phyloP scores from a whole-genome alignment of 2,797 vertebrate genomes.

The Intellagama lesueurii region DNA sequence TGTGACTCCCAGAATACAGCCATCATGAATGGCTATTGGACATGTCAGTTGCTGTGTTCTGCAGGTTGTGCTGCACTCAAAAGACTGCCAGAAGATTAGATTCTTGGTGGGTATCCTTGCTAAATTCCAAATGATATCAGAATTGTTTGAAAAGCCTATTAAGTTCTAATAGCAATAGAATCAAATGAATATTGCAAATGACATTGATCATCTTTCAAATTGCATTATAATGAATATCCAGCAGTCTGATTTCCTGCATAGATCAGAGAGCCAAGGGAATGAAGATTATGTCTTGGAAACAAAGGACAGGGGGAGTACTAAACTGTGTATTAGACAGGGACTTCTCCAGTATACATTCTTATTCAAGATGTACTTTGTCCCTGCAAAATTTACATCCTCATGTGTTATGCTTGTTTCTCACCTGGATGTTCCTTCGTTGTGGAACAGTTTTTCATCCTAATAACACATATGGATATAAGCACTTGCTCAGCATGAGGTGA shows the following conservation, averaged over 20 bases:
- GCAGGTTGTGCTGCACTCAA: too few relatives aligned
- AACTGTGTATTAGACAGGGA: background rate
- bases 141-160: conserved; percentile 10
- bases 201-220: conserved; percentile 25
- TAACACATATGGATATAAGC: background rate
- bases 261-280: background rate
- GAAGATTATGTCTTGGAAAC: background rate
- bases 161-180: background rate
- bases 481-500: background rate
- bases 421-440: background rate
- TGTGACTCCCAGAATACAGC: too few relatives aligned
- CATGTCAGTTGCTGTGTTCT: too few relatives aligned
- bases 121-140: background rate
- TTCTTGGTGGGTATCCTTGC: background rate
- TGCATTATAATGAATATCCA: conserved; percentile 19
- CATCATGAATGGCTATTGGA: too few relatives aligned
- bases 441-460: background rate
- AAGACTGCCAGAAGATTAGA: background rate
- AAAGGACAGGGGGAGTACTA: background rate
- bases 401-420: background rate
- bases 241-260: conserved; percentile 30
- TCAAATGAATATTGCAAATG: conserved; percentile 23
- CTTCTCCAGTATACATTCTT: background rate
- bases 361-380: background rate
- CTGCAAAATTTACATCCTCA: background rate